These are phyloP conservation scores for Amphipyra tragopoginis DNA, from an alignment of 2,888 invertebrate species.

Conservation along the genomic window DNA sequence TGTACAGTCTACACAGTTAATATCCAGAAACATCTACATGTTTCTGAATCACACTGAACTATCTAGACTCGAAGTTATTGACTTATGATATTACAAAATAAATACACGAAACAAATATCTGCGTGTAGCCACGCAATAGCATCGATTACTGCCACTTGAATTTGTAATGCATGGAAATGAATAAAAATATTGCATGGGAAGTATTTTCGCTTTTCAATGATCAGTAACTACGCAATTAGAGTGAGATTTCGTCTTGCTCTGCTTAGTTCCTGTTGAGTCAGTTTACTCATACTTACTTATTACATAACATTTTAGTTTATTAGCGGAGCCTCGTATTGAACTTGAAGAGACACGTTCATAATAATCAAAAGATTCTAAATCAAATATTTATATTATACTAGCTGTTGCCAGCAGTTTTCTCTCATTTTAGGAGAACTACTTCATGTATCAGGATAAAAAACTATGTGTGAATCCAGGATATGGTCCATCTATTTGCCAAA, in stretches of 20 bases:
- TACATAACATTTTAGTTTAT: not conserved
- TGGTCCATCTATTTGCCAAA: too few species aligned
- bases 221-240: not conserved
- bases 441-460: too few species aligned
- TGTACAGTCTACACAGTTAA: not conserved
- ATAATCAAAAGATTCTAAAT: too few species aligned
- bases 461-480: too few species aligned
- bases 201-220: conserved; percentile 4
- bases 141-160: too few species aligned
- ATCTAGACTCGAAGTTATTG: conserved; percentile 1
- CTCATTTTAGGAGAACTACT: too few species aligned
- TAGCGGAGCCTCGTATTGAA: too few species aligned
- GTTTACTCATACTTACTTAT: too few species aligned
- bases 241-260: conserved; percentile 19
- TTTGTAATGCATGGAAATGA: too few species aligned
- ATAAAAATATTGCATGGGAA: not conserved
- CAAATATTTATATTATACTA: too few species aligned
- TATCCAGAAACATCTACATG: conserved; percentile 1
- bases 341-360: too few species aligned
- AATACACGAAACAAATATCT: conserved; percentile 8
- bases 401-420: too few species aligned
- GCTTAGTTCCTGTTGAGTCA: conserved; percentile 5
- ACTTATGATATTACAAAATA: conserved; percentile 13
- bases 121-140: conserved; percentile 3
- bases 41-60: not conserved